These are phyloP conservation scores for Oryzias javanicus DNA, from an alignment of 2,113 vertebrate genomes.

Conservation along the genomic window DNA sequence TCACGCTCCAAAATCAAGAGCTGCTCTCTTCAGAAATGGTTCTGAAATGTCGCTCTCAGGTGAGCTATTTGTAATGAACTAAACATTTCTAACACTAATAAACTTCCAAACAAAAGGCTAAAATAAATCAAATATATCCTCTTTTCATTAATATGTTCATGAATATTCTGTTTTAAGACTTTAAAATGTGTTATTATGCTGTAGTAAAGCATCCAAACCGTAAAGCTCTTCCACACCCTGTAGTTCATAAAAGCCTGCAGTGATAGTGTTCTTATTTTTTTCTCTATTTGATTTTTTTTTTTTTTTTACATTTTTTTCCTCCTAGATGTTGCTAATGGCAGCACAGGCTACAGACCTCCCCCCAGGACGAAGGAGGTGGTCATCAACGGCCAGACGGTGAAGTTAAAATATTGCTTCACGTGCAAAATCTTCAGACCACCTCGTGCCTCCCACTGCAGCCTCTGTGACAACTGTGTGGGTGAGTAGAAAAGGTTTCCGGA, in stretches of 20 bases:
- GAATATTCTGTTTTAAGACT: too few relatives aligned
- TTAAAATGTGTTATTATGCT: too few relatives aligned
- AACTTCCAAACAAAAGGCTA: too few relatives aligned
- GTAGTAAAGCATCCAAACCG: too few relatives aligned
- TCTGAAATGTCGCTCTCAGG: background rate
- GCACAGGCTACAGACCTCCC: slow-evolving; percentile 91
- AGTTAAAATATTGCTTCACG: slow-evolving; percentile 98
- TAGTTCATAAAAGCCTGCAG: too few relatives aligned
- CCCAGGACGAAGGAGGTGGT: slow-evolving; percentile 95
- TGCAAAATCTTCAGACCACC: slow-evolving; percentile 98
- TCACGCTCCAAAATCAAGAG: background rate
- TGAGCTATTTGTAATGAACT: too few relatives aligned
- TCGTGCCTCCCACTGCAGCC: slow-evolving; percentile 96
- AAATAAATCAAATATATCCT: too few relatives aligned
- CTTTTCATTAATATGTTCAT: too few relatives aligned
- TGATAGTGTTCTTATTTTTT: background rate
- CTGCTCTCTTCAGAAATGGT: background rate
- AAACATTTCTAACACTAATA: too few relatives aligned
- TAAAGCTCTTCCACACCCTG: too few relatives aligned
- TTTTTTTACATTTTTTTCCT: background rate
- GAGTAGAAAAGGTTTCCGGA: slow-evolving; percentile 50
- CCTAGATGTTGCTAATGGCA: slow-evolving; percentile 91
- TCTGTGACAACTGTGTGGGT: slow-evolving; percentile 99
- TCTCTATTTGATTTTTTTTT: slow-evolving; percentile 15
- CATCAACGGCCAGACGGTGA: slow-evolving; percentile 96